Base-by-base conservation (phyloP, 2,797 vertebrate genomes). In the Trachops cirrhosus region DNA sequence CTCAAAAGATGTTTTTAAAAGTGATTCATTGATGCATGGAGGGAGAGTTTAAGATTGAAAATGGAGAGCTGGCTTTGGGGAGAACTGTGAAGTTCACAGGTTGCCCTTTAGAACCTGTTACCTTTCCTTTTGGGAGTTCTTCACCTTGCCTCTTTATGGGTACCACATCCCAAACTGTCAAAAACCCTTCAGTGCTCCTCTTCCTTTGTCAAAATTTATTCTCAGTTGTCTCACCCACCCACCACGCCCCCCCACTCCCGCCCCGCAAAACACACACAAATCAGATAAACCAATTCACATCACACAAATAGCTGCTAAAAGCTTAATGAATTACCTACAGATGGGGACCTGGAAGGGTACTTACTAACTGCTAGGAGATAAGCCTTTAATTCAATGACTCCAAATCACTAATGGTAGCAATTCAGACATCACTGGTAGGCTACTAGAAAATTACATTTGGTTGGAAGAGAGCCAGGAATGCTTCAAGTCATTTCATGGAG, bases 311-410 rank as follows among this genome's bases (percentile, higher is more conserved):
- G 95, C 96, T 96, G 92, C 93, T 97, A 94, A 97, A 97, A 97
- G 93, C 93, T 97, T 96, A 95, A 97, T 96, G 96, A 96, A 97
- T 97, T 94, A 91, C 83, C 86, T 96, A 89, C 88, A 96, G 97
- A 96, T 93, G 82, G 87, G 89, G 89, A 12, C 50, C 77, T 86
- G 70, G 50, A 92, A 67, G 67, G 75, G 90, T 67, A 91, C 94
- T 96, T 94, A 94, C 79, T 96, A 96, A 96, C 95, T 94, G 96
- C 87, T 85, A 94, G 78, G 82, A 91, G 93, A 96, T 97, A 96
- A 97, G 96, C 96, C 93, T 96, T 96, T 97, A 97, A 97, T 97
- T 97, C 93, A 95, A 93, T 96, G 96, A 94, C 85, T 73, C 90
- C 87, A 95, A 80, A 93, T 93, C 95, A 96, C 95, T 93, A 97